Base-by-base conservation (phyloP, 1,140 invertebrate genomes). In the Chironomus striatipennis region DNA sequence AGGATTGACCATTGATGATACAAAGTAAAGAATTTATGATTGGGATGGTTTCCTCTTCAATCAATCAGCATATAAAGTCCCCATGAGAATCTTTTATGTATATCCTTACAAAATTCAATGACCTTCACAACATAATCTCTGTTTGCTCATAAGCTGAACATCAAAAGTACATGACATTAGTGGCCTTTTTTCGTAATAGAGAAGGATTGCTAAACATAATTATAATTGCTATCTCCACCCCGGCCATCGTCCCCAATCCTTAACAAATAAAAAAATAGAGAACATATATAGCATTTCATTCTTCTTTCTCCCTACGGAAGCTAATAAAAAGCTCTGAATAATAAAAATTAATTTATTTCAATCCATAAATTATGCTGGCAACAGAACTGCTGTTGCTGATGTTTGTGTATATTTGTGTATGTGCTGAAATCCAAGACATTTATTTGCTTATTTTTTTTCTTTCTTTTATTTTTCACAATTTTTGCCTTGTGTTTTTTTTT, bases 331-430 rank as follows among this genome's bases (percentile, higher is more conserved):
- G 47, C 47, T 57, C 47, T 57, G 47, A 57, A 57, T 57, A 57
- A 57, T 57, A 57, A 57, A 57, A 57, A 57, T 57, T 57, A 57
- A 57, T 57, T 57, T 57, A 57, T 57, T 57, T 57, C 47, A 57
- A 57, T 57, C 47, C 47, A 57, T 57, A 57, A 57, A 57, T 57
- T 57, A 57, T 57, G 47, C 47, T 57, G 47, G 47, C 47, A 57
- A 57, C 12, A 57, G n/a, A 57, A 57, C 8, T 12, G n/a, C 12
- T 57, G 47, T n/a, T 57, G 47, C 47, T n/a, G 47, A 12, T 57
- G 47, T 57, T 12, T n/a, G 47, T n/a, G n/a, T 57, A 10, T 57
- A 12, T 57, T 12, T 57, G 47, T n/a, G 47, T 5, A 57, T 57
- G 47, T 57, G 24, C 24, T 34, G 47, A 57, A 57, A 57, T 15